Evolutionary conservation across 2,888 invertebrate genomes (phyloP).

Genomic region (Hyposoter didymator): DNA sequence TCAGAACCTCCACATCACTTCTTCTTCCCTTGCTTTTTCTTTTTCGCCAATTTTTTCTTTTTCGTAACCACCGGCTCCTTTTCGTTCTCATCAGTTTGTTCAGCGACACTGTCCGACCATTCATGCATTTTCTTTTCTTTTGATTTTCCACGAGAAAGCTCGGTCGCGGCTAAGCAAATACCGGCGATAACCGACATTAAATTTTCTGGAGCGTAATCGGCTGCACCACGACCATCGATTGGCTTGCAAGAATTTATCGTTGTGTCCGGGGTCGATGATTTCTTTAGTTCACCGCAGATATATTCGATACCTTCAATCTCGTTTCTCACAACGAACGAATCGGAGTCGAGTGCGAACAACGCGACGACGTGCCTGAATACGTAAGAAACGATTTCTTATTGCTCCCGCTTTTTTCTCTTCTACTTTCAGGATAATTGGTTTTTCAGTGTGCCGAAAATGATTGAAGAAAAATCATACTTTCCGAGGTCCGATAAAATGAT

Average conservation of each 20-base stretch:
- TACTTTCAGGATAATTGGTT: background rate
- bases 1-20: constrained; percentile 26
- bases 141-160: constrained; percentile 67
- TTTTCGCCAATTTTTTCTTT: constrained; percentile 26
- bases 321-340: constrained; percentile 68
- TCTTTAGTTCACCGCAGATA: constrained; percentile 40
- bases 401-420: background rate
- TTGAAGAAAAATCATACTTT: constrained; percentile 58
- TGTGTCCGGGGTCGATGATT: background rate
- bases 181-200: constrained; percentile 65
- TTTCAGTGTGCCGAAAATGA: background rate
- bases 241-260: background rate
- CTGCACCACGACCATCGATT: background rate
- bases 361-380: constrained; percentile 56
- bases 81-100: constrained; percentile 3
- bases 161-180: constrained; percentile 65
- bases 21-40: constrained; percentile 44
- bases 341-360: constrained; percentile 59
- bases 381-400: background rate
- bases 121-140: constrained; percentile 56
- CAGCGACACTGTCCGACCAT: constrained; percentile 18
- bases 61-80: background rate
- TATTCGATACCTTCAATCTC: constrained; percentile 61
- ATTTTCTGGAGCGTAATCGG: constrained; percentile 32
- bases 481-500: constrained; percentile 68